Evolutionary conservation across 1,140 invertebrate genomes (phyloP), one percentile per base, ranked within the genome.

Genomic region (Steinernema khuongi): DNA sequence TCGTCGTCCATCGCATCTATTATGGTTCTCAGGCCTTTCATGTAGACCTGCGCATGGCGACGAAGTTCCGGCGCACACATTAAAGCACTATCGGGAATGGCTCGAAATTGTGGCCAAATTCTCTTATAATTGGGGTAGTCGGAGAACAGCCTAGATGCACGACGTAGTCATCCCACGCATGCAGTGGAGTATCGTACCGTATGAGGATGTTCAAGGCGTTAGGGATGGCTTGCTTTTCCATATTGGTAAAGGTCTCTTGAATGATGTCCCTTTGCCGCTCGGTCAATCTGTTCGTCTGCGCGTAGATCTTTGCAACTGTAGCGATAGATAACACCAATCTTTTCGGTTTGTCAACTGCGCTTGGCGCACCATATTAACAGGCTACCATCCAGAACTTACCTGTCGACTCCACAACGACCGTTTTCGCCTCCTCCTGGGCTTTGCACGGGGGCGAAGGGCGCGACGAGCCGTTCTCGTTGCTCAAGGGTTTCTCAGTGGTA

Each of bases 41-140:
- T 79, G 60, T 82, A 82, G 30, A 79, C 70, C 29, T n/a, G n/a
- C 17, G 80, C 79, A 66, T 81, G 80, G 33, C 77, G 77, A 2
- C 70, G 32, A 18, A 82, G 67, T 50, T 80, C 81, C 1, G 74
- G 68, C 1, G 81, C 81, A 68, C 75, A 74, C 81, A 82, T 82
- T 33, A 82, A 44, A 31, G 80, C 78, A 17, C 79, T 81, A 68
- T 82, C 81, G 1, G 81, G 79, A 31, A 82, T 81, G 22, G 70
- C 75, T n/a, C 77, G 31, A 67, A 82, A 82, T 69, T 82, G 79
- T 1, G 81, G 81, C 81, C 81, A 82, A 31, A 82, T 81, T 14
- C 79, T 66, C 60, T 82, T 82, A 74, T 82, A 83, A 14, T 73
- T 68, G 31, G 81, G 81, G 43, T 81, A 72, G 26, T 82, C 81